Evolutionary conservation across 2,797 vertebrate species (phyloP), one percentile per base, ranked within the genome.

Genomic region (Enteromius viviparus): DNA sequence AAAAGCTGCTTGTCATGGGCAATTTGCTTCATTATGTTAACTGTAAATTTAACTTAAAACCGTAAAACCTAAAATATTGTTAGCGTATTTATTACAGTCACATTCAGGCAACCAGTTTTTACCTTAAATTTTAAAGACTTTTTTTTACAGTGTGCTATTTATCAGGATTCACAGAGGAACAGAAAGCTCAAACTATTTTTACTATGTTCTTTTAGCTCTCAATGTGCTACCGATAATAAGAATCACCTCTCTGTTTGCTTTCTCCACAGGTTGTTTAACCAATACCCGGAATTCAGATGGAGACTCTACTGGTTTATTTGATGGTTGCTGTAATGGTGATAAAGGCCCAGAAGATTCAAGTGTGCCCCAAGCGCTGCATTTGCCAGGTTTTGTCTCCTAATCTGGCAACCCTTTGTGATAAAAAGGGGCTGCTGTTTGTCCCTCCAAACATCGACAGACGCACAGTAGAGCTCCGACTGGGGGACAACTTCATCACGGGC

Each of bases 361-460:
- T 99, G 91, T 99, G 98, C 91, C 98, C 98, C 32, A 99, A 98
- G 88, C 98, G 98, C 89, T 99, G 98, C 37, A 94, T 99, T 89
- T 99, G 98, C 94, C 98, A 99, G 92, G 93, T 98, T 92, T 93
- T 99, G 62, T 98, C 98, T 91, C 98, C 98, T 51, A 99, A 99
- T 91, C 94, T 99, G 78, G 98, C 98, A 21, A 99, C 98, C 6
- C 90, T 99, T 91, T 99, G 98, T 89, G 98, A 98, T 93, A 99
- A 99, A 91, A 99, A 99, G 94, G 98, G 98, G 80, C 96, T 99
- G 76, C 94, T 99, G 34, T 99, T 99, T 85, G 96, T 99, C 87
- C 98, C 98, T 29, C 97, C 98, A 6, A 98, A 97, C 93, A 99
- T 99, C 83, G 97, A 99, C 94, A 91, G 98, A 89, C 97, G 97